Evolutionary conservation across 2,888 invertebrate genomes (phyloP).

Genomic region (Dichetophora obliterata): DNA sequence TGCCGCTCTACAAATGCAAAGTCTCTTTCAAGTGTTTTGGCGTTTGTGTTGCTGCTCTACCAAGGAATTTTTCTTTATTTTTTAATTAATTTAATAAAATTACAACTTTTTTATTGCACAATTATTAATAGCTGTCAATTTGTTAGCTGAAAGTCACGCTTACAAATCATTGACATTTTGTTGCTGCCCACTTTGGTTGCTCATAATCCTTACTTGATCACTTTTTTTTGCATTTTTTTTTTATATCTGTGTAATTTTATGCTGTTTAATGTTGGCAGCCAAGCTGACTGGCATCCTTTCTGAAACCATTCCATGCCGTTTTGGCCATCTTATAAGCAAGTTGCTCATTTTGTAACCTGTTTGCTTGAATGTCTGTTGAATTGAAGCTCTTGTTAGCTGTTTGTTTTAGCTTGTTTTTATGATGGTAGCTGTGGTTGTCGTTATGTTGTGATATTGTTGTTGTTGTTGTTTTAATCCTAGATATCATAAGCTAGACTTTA

Average conservation of each 20-base stretch:
- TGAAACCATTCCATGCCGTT: neutral
- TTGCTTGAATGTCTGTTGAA: conserved; percentile 11
- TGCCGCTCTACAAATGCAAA: neutral
- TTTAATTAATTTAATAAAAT: neutral
- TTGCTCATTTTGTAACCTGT: conserved; percentile 13
- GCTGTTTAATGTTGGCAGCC: too few relatives aligned
- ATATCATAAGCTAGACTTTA: neutral
- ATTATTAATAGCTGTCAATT: conserved; percentile 29
- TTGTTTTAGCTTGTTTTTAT: neutral
- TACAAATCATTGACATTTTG: conserved; percentile 7
- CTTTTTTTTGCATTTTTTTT: neutral
- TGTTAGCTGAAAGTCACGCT: conserved; percentile 20
- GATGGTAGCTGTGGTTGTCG: neutral
- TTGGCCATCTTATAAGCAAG: neutral
- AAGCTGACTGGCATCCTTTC: too few relatives aligned
- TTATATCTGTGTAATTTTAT: neutral
- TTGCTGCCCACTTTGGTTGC: conserved; percentile 19
- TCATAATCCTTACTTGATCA: neutral
- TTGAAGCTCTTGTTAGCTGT: neutral
- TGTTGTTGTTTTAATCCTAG: neutral
- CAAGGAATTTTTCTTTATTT: neutral
- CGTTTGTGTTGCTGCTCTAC: too few relatives aligned
- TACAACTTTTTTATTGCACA: neutral
- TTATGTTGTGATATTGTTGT: neutral
- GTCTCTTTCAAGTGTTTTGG: too few relatives aligned